Percentiles rank a stretch among this genome's conserved stretches.
These are phyloP conservation scores for Mallotus villosus DNA, from an alignment of 2,797 vertebrate species.

Conservation along the genomic window DNA sequence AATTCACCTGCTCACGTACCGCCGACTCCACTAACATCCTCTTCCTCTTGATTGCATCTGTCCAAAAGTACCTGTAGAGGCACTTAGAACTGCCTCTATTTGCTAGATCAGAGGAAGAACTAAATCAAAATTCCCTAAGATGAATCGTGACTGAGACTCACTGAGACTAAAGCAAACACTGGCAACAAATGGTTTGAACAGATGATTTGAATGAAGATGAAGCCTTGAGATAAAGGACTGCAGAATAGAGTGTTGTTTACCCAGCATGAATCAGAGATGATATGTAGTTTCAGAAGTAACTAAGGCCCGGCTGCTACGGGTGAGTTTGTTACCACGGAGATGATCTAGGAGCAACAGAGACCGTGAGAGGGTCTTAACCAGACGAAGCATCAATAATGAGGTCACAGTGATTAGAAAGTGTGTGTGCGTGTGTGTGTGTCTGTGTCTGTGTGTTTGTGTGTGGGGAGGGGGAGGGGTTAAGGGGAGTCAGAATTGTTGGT, in stretches of 20 bases:
- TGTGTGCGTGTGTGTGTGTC: background rate
- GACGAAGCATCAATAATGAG: slow-evolving; percentile 48
- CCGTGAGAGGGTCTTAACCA: slow-evolving; percentile 64
- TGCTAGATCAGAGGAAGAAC: background rate
- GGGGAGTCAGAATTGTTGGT: slow-evolving; percentile 45
- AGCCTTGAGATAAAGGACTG: background rate
- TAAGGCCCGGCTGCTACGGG: background rate
- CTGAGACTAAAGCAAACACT: background rate
- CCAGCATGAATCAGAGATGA: too few species aligned
- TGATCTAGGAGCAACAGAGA: slow-evolving; percentile 45
- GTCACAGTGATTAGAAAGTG: slow-evolving; percentile 7
- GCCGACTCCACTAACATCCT: slow-evolving; percentile 33
- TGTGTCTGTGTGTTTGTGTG: too few species aligned
- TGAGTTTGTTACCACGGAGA: slow-evolving; percentile 6
- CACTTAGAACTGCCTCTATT: background rate
- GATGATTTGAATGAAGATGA: background rate
- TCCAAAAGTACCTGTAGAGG: background rate
- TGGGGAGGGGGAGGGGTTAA: slow-evolving; percentile 3
- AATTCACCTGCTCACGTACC: slow-evolving; percentile 46
- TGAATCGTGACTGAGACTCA: background rate
- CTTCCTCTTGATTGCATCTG: slow-evolving; percentile 7
- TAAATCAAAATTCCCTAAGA: background rate
- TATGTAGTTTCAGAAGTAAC: background rate
- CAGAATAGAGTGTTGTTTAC: too few species aligned
- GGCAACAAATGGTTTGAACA: background rate